Evolutionary conservation across 2,113 vertebrate genomes (phyloP), one percentile per base, ranked within the genome.

Genomic region (Pelobates fuscus): DNA sequence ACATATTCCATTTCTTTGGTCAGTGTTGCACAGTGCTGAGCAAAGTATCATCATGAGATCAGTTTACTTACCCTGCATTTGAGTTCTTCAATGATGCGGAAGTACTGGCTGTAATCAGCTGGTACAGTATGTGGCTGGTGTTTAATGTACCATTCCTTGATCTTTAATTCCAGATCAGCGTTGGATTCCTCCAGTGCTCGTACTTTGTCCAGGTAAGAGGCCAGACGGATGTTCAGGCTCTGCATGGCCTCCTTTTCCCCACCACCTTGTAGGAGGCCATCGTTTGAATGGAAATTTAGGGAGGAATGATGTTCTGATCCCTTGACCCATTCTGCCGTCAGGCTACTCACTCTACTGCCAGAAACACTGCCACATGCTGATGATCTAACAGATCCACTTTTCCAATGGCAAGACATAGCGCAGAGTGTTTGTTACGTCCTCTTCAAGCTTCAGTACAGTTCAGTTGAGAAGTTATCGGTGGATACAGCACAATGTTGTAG

Each of bases 161-260:
- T 94, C 83, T 87, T 91, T 25, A 78, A 65, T 82, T 95, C 91
- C 74, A 93, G 86, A 77, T 90, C 89, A 10, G 86, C 82, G 12
- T 93, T 94, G 81, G 91, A 89, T 77, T 85, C 85, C 81, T 93
- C 92, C 83, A 94, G 84, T 3, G 88, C 76, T 7, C 82, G 88
- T 23, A 93, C 87, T 84, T 94, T 91, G 76, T 94, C 89, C 86
- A 91, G 78, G 80, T 90, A 93, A 81, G 81, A 94, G 14, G 94
- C 94, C 81, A 96, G 86, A 5, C 95, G 94, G 83, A 52, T 89
- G 43, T 96, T 96, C 73, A 96, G 94, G 77, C 92, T 93, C 89
- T 96, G 94, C 95, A 96, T 95, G 80, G 94, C 93, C 71, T 95
- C 94, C 78, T 96, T 96, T 17, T 95, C 93, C 0, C 82, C 86